Evolutionary conservation across 2,888 invertebrate species (phyloP).

Genomic region (Leptopilina myrica): DNA sequence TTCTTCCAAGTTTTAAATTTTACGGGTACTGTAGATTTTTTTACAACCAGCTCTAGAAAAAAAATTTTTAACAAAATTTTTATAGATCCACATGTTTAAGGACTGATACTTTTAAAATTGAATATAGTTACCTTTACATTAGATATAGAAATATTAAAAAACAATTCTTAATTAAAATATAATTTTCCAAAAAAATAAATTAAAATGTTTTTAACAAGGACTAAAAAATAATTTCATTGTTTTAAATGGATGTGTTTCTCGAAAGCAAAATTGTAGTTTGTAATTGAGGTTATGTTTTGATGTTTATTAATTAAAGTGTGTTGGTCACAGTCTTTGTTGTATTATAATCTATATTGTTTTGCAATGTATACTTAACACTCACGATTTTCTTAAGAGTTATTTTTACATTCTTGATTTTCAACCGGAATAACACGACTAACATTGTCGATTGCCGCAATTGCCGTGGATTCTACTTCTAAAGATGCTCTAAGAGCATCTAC

Average conservation of each 20-base stretch:
- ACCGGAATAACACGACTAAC: not conserved
- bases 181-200: too few relatives aligned
- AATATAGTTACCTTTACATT: not conserved
- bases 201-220: too few relatives aligned
- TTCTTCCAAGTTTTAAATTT: conserved; percentile 26
- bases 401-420: not conserved
- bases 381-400: not conserved
- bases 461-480: not conserved
- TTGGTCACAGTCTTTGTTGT: not conserved
- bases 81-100: not conserved
- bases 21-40: not conserved
- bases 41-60: not conserved
- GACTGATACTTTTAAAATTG: not conserved
- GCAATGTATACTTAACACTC: not conserved
- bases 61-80: not conserved
- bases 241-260: too few relatives aligned
- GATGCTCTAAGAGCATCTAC: not conserved
- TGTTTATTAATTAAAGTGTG: not conserved
- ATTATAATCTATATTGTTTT: not conserved
- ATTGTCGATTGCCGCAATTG: not conserved
- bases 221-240: too few relatives aligned
- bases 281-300: not conserved
- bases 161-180: too few relatives aligned
- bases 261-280: too few relatives aligned
- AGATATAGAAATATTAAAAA: not conserved